phyloP scores from a whole-genome alignment of 1,140 invertebrate species.

The Zophobas atratus region DNA sequence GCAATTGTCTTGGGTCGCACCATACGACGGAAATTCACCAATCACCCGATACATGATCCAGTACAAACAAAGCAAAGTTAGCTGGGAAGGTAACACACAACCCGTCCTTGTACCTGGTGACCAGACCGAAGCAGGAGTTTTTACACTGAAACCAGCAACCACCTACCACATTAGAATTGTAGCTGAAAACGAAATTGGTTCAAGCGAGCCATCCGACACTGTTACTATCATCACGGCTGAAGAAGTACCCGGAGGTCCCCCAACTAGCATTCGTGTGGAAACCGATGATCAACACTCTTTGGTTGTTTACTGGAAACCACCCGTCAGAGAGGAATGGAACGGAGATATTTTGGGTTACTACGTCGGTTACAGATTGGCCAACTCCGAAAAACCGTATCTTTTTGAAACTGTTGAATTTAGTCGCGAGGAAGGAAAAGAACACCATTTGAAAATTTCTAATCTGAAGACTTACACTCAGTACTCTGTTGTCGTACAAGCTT shows the following conservation, averaged over 20 bases:
- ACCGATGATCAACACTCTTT: slow-evolving; percentile 94
- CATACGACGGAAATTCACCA: slow-evolving; percentile 96
- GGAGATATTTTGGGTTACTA: slow-evolving; percentile 93
- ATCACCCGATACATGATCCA: slow-evolving; percentile 93
- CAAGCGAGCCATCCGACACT: slow-evolving; percentile 91
- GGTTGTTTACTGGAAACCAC: slow-evolving; percentile 95
- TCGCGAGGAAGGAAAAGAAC: slow-evolving; percentile 92
- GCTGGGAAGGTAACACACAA: slow-evolving; percentile 87
- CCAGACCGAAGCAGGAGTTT: slow-evolving; percentile 89
- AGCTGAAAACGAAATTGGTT: slow-evolving; percentile 95
- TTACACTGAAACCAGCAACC: slow-evolving; percentile 91
- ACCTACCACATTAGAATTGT: slow-evolving; percentile 94
- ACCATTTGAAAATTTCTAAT: slow-evolving; percentile 78
- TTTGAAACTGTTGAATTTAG: slow-evolving; percentile 95
- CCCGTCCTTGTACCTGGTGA: slow-evolving; percentile 88
- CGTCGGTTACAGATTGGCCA: slow-evolving; percentile 91
- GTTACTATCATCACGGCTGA: slow-evolving; percentile 96
- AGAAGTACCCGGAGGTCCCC: slow-evolving; percentile 91
- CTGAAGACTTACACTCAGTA: slow-evolving; percentile 92
- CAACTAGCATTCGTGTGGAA: slow-evolving; percentile 88
- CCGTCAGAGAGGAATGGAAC: slow-evolving; percentile 91
- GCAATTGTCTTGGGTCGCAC: slow-evolving; percentile 92
- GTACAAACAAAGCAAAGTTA: slow-evolving; percentile 92
- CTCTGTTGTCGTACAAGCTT: slow-evolving; percentile 94
- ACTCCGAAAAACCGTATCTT: slow-evolving; percentile 90